phyloP scores from a whole-genome alignment of 2,888 invertebrate genomes.

The Platynereis dumerilii region DNA sequence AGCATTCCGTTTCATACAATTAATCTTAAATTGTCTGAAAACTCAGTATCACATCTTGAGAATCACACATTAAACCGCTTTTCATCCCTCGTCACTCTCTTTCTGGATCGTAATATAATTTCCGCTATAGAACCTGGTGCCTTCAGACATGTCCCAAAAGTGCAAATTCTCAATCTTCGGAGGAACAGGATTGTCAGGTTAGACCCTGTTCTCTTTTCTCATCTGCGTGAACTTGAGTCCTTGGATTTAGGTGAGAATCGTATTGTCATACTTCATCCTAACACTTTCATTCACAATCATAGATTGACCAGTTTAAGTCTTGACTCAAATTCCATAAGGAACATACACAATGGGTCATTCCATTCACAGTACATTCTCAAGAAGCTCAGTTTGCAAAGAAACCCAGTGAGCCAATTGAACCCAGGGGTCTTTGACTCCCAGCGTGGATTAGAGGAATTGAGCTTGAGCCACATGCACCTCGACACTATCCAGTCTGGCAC shows the following conservation, averaged over 20 bases:
- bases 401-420: background rate
- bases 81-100: background rate
- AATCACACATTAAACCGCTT: constrained; percentile 4
- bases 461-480: background rate
- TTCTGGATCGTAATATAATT: constrained; percentile 11
- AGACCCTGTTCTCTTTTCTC: background rate
- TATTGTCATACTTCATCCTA: background rate
- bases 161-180: constrained; percentile 13
- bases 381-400: constrained; percentile 6
- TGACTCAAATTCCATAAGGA: constrained; percentile 2
- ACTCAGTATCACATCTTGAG: background rate
- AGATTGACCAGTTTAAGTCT: constrained; percentile 4
- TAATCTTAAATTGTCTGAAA: constrained; percentile 8
- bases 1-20: background rate
- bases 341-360: background rate
- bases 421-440: background rate
- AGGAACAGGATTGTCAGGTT: constrained; percentile 5
- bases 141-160: background rate
- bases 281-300: background rate
- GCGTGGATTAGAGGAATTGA: constrained; percentile 4
- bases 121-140: constrained; percentile 3
- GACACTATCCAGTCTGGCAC: constrained; percentile 1
- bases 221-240: background rate
- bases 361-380: background rate
- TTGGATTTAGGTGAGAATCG: constrained; percentile 11